Evolutionary conservation across 2,888 invertebrate genomes (phyloP), one percentile per base, ranked within the genome.

Genomic region (Mycalesis mineus): DNA sequence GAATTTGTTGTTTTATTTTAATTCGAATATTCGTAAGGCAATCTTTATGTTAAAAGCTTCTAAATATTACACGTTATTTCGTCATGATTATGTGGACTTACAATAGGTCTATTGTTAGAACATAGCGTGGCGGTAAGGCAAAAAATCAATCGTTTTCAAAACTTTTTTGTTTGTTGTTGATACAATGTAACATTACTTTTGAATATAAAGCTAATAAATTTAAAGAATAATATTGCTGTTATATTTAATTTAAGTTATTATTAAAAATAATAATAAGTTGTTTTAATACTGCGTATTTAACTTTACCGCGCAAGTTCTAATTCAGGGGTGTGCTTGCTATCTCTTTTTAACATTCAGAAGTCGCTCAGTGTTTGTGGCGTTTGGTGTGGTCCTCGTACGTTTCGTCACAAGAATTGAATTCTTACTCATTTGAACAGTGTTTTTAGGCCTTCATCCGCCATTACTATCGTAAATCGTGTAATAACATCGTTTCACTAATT

Each of bases 301-400:
- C 82, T 88, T 88, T 88, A 84, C 87, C 88, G 88, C 88, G 85
- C 84, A 82, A 82, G 81, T 83, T 79, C 73, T 71, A 67, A 68
- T 71, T 80, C 82, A 83, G 82, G 81, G 82, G 71, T 82, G 67
- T 71, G 60, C 65, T 69, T 65, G 69, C 75, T 71, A 66, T 84
- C 82, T 80, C 82, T 74, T 77, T 86, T 77, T 70, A 67, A 68
- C 78, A 71, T 79, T 73, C 68, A 72, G 77, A 74, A 76, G 71
- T 74, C 66, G 68, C 69, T 73, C 73, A 71, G 69, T 68, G 71
- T 72, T 66, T 65, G 71, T 70, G 65, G 68, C 73, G 67, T 75
- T 71, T 73, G 69, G 72, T 73, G 71, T 74, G 75, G 75, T 68
- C 76, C 78, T 76, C 75, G 69, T 77, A 76, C 70, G 73, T 84